Evolutionary conservation across 2,888 invertebrate genomes (phyloP).

Genomic region (Drosophila dives): DNA sequence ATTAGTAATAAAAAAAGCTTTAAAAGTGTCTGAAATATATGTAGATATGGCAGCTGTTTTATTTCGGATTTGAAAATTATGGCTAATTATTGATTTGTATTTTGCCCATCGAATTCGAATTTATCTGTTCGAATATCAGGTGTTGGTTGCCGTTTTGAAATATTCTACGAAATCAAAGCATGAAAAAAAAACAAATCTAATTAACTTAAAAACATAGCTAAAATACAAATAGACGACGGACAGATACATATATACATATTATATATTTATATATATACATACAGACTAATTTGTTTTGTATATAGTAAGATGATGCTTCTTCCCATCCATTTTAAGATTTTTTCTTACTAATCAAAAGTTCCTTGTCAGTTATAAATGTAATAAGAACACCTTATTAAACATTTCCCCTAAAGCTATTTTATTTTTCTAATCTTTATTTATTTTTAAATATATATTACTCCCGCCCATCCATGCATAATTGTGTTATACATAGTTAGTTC

Average conservation of each 20-base stretch:
- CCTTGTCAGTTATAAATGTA: background rate
- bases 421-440: background rate
- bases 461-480: background rate
- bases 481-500: background rate
- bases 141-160: constrained; percentile 8
- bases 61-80: background rate
- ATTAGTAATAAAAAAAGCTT: background rate
- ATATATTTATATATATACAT: background rate
- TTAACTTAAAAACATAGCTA: constrained; percentile 30
- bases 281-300: background rate
- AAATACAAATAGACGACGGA: constrained; percentile 8
- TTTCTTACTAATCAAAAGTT: background rate
- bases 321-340: background rate
- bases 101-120: background rate
- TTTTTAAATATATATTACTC: background rate
- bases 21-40: background rate
- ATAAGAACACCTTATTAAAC: background rate
- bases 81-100: background rate
- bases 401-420: background rate
- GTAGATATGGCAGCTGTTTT: background rate
- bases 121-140: background rate
- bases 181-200: constrained; percentile 27
- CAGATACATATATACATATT: background rate
- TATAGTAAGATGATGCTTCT: background rate
- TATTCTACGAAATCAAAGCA: background rate